Evolutionary conservation across 2,888 invertebrate species (phyloP), one percentile per base, ranked within the genome.

Genomic region (Orchestes rusci): DNA sequence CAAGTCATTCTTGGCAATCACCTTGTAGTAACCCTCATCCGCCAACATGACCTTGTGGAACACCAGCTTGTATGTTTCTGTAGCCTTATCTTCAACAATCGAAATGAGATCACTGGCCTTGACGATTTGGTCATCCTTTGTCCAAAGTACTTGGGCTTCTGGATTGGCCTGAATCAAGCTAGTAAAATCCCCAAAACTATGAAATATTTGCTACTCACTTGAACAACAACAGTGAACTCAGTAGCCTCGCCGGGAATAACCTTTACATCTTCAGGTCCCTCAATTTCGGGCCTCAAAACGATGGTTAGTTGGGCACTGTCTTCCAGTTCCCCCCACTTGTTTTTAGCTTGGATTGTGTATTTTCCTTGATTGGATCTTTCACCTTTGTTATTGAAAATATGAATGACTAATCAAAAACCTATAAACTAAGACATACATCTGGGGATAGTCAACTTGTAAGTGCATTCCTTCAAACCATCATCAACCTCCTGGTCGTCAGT

Each of bases 121-220:
- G 43, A 84, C 71, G 16, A 75, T 73, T 45, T 75, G 70, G 10
- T 77, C 81, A 53, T 82, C 79, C 62, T 79, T 82, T 48, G 72
- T 74, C 93, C 94, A 96, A 56, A 84, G 79, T 2, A 97, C 79
- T 53, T 84, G 84, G 2, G 96, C 91, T 52, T 83, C 79, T 0
- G 97, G 97, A 67, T 91, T 91, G 16, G 94, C 92, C 56, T 82
- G 81, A 2, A 43, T 28, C 3, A 34, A 42, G 37, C 33, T 31
- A 8, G 54, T 79, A 5, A 10, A 13, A 8, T 13, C 10, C 13
- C 8, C 2, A 4, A 17, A 13, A 16, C 17, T 8, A 10, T 16
- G 16, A 34, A 34, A 17, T 3, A 4, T 12, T n/a, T n/a, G n/a
- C n/a, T n/a, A n/a, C n/a, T n/a, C 5, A 23, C 23, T 56, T 82